Base-by-base conservation (phyloP, 2,113 vertebrate species). In the Pipra filicauda region DNA sequence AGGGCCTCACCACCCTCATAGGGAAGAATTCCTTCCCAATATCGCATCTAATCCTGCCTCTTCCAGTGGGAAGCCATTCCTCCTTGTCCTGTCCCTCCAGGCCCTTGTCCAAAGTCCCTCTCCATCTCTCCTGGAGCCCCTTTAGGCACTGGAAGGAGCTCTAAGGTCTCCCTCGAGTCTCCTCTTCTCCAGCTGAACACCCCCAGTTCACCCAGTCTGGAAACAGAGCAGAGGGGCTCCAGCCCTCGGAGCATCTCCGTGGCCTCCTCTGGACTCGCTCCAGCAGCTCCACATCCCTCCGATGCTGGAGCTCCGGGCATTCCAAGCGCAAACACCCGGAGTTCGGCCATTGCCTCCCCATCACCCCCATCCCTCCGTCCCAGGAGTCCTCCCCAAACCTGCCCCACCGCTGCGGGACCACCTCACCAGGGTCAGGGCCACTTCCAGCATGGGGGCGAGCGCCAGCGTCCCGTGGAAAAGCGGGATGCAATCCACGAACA, bases 401-500 rank as follows among this genome's bases (percentile, higher is more conserved):
- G 18, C 28, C 12, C 1, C 19, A 14, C 1, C 22, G 55, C 27
- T 1, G 9, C 8, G 19, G 30, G 9, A 30, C 6, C 12, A 5
- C 80, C 99, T 98, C 95, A 99, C 99, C 98, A 99, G 95, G 4
- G 98, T 99, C 62, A 99, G 97, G 16, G 99, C 99, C 93, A 99
- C 99, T 97, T 99, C 99, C 66, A 99, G 97, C 99, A 99, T 99
- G 21, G 99, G 99, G 6, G 99, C 98, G 70, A 99, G 98, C 31
- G 99, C 99, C 28, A 99, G 97, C 20, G 99, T 98, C 3, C 99
- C 99, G 93, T 99, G 99, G 96, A 99, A 99, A 5, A 99, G 98
- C 12, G 99, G 99, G 59, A 99, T 98, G 70, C 99, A 99, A 96
- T 99, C 99, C 87, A 99, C 99, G 92, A 99, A 99, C 54, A 99